Percentiles rank a stretch among this genome's conserved stretches.
These are phyloP conservation scores for Gadus macrocephalus DNA, from an alignment of 2,113 vertebrate genomes.

Conservation along the genomic window DNA sequence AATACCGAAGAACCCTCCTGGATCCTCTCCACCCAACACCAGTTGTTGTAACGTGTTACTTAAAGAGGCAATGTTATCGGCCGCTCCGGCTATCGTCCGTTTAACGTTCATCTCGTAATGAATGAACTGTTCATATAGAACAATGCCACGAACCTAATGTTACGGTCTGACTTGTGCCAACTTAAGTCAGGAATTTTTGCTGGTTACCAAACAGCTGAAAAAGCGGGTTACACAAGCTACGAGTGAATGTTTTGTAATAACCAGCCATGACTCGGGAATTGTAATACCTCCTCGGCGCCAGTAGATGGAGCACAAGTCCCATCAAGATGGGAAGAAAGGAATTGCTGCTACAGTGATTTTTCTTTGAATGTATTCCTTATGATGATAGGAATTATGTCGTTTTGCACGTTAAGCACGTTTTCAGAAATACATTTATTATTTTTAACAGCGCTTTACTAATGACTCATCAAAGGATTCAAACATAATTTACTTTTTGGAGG, in stretches of 20 bases:
- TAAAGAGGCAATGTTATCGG: slow-evolving; percentile 17
- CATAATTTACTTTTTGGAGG: too few relatives aligned
- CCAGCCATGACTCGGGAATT: background rate
- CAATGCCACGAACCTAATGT: too few relatives aligned
- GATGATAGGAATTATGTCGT: background rate
- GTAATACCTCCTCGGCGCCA: slow-evolving; percentile 31
- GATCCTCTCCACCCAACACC: slow-evolving; percentile 58
- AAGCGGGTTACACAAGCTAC: slow-evolving; percentile 51
- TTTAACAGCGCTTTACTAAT: too few relatives aligned
- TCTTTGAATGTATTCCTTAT: background rate
- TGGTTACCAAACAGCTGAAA: slow-evolving; percentile 35
- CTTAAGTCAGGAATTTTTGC: background rate
- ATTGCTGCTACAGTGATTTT: background rate
- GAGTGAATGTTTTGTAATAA: slow-evolving; percentile 60
- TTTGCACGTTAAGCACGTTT: too few relatives aligned
- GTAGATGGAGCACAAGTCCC: slow-evolving; percentile 37
- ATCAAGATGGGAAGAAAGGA: slow-evolving; percentile 8
- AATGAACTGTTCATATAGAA: too few relatives aligned
- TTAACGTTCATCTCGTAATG: too few relatives aligned
- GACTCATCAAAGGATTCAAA: too few relatives aligned
- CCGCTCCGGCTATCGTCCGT: background rate
- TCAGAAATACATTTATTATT: too few relatives aligned
- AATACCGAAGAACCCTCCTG: slow-evolving; percentile 57
- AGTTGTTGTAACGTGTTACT: slow-evolving; percentile 49
- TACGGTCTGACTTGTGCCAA: too few relatives aligned